Base-by-base conservation (phyloP, 2,888 invertebrate genomes). In the Creontiades dilutus region DNA sequence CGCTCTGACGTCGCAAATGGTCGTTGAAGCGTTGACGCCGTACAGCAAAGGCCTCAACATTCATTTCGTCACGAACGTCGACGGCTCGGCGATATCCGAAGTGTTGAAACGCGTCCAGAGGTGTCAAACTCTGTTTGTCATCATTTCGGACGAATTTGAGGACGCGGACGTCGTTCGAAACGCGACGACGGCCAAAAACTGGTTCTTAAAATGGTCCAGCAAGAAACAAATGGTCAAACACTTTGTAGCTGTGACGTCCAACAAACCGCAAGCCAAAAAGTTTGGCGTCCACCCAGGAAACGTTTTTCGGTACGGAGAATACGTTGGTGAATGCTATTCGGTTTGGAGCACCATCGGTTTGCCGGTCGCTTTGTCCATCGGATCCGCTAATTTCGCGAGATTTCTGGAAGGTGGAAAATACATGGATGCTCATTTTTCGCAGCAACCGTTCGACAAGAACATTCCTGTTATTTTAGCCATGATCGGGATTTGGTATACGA, bases 301-400 rank as follows among this genome's bases (percentile, higher is more conserved):
- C 98, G 99, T 99, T 99, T 97, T 27, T 55, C 48, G 88, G 27
- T 88, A 78, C 37, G 76, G 88, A 3, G 88, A 88, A 55, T 88
- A 88, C 55, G 99, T 99, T 57, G 99, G 99, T 48, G 99, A 99
- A 92, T 96, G 99, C 93, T 96, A 96, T 92, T 99, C 99, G 0
- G 94, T 99, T n/a, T 99, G 99, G 99, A 99, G 99, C 0, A 99
- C 99, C 4, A 99, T 99, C 94, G 99, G 99, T 47, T 94, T 99
- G 19, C 98, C 99, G 3, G 99, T 99, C 93, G 97, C 97, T 9
- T 94, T 99, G 61, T 96, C 97, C 92, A 95, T 99, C 93, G 99
- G 99, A 91, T 98, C 96, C 94, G 97, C 98, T 88, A 98, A 99
- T 94, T 99, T 99, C 94, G 96, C 97, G 93, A 95, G 97, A 92